Conservation (phyloP, 1,140 invertebrate genomes). For the Drosophila carrolli region DNA sequence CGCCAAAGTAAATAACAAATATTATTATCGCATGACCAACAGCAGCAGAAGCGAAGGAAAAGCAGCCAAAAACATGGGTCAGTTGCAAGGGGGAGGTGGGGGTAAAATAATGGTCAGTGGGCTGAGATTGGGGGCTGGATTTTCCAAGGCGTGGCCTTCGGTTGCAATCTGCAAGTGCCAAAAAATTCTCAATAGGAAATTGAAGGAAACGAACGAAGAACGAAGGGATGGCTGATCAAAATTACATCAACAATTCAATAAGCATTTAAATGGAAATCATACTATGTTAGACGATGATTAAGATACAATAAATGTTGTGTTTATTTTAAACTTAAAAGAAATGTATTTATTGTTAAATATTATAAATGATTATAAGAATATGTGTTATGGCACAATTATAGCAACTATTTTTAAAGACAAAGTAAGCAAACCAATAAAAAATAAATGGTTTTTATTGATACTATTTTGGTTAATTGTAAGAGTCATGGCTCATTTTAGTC, state of each 20-base stretch:
- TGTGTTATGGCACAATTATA: too few relatives aligned
- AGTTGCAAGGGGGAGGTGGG: not conserved
- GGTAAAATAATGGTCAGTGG: slow-evolving; percentile 10
- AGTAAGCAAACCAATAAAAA: too few relatives aligned
- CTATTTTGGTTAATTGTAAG: too few relatives aligned
- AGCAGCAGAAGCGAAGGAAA: slow-evolving; percentile 44
- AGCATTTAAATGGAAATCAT: not conserved
- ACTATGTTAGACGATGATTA: too few relatives aligned
- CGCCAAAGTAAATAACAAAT: slow-evolving; percentile 84
- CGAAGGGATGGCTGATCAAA: slow-evolving; percentile 23
- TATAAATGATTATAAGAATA: too few relatives aligned
- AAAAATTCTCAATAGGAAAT: slow-evolving; percentile 41
- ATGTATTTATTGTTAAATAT: too few relatives aligned
- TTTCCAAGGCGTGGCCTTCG: slow-evolving; percentile 16
- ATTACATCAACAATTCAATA: not conserved
- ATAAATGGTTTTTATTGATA: too few relatives aligned
- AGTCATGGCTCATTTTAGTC: not conserved
- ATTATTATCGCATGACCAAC: slow-evolving; percentile 81
- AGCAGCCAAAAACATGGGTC: slow-evolving; percentile 25
- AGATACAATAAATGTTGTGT: too few relatives aligned
- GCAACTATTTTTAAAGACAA: too few relatives aligned
- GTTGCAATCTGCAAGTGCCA: slow-evolving; percentile 30
- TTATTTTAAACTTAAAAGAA: too few relatives aligned
- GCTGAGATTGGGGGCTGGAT: not conserved
- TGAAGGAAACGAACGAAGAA: not conserved